Evolutionary conservation across 2,888 invertebrate species (phyloP), one percentile per base, ranked within the genome.

Genomic region (Watsonalla binaria): DNA sequence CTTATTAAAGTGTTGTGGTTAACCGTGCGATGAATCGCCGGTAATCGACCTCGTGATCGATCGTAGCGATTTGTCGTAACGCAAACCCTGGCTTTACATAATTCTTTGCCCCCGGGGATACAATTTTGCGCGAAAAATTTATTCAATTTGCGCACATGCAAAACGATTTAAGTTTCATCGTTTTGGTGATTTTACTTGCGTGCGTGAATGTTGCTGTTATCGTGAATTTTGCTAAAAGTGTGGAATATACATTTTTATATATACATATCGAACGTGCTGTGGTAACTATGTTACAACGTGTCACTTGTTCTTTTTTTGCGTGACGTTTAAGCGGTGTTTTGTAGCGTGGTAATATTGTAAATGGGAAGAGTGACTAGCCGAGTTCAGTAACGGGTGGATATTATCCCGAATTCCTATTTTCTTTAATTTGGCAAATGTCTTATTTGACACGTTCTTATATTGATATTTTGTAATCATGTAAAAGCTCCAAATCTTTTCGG

Each of bases 121-220:
- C 76, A 82, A 82, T 82, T 83, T 77, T 72, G 68, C 69, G 62
- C 72, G 82, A 82, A 80, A 82, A 84, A 83, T 82, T 81, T 80
- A 84, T 83, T 84, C 84, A 79, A 84, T 84, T 84, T 82, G 75
- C 76, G 74, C 76, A 78, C 76, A 78, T 76, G 70, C 74, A 74
- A 70, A 82, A 77, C 74, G 76, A 80, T 82, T 81, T 82, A 78
- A 70, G 74, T 74, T 60, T 49, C 45, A 55, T 51, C 51, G 52
- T 58, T 54, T 56, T 47, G 51, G 24, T 24, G 24, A 24, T 24
- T 24, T 24, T 24, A 24, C 2, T 24, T 24, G 45, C 58, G 53
- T 55, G 56, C 54, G 54, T 53, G 51, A 34, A 60, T 65, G 59
- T 63, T 59, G 61, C 61, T 54, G 52, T 52, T 58, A 5, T 42